Conservation (phyloP, 2,888 invertebrate species). For the Hydraecia micacea region DNA sequence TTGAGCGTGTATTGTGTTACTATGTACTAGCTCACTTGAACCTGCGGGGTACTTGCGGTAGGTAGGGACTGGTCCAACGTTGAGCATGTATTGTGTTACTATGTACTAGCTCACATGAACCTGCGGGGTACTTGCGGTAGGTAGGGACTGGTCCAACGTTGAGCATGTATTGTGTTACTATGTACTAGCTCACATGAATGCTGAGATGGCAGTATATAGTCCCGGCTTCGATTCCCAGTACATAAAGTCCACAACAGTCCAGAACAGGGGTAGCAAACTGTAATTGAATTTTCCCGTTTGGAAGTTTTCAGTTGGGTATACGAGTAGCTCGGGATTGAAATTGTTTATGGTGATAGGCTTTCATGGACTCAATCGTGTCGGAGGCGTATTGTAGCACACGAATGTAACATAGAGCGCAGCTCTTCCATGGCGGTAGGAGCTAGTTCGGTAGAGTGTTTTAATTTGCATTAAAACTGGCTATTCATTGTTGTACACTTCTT, state of each 20-base stretch:
- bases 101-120: too few relatives aligned
- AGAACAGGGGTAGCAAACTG: constrained; percentile 18
- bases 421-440: too few relatives aligned
- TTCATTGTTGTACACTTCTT: not conserved
- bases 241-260: constrained; percentile 16
- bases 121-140: too few relatives aligned
- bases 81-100: too few relatives aligned
- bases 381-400: not conserved
- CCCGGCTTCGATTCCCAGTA: not conserved
- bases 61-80: too few relatives aligned
- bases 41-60: too few relatives aligned
- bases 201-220: not conserved
- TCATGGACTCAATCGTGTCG: not conserved
- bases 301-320: constrained; percentile 15
- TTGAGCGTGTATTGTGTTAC: too few relatives aligned
- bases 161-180: too few relatives aligned
- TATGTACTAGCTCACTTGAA: too few relatives aligned
- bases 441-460: not conserved
- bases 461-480: not conserved
- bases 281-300: constrained; percentile 34
- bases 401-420: not conserved
- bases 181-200: not conserved
- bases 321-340: constrained; percentile 26
- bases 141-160: too few relatives aligned
- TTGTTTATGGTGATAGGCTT: constrained; percentile 22